phyloP scores from a whole-genome alignment of 2,113 vertebrate species.

The Plecturocebus donacophilus region DNA sequence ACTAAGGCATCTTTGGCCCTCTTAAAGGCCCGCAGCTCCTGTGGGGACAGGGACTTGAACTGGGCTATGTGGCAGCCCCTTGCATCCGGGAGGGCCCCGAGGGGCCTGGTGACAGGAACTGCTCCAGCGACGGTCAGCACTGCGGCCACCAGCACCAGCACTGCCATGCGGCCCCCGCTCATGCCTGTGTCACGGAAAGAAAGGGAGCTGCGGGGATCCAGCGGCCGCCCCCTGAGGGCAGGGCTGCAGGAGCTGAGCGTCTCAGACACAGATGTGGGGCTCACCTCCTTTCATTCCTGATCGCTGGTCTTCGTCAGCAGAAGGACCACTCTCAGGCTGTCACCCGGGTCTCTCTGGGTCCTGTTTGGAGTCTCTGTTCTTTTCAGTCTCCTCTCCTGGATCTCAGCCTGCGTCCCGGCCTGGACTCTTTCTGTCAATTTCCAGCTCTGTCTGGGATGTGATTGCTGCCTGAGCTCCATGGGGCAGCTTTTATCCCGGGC shows the following conservation, averaged over 20 bases:
- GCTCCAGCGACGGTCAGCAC: neutral
- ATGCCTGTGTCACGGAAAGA: neutral
- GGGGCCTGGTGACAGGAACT: neutral
- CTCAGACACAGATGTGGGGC: neutral
- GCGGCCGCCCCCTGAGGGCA: neutral
- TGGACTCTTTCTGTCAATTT: accelerated
- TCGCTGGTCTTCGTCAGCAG: neutral
- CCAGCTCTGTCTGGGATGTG: accelerated
- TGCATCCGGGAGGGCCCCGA: neutral
- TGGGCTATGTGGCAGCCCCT: slow-evolving; percentile 66
- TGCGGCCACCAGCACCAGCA: neutral
- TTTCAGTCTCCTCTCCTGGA: neutral
- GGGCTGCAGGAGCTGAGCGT: neutral
- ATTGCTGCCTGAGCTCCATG: neutral
- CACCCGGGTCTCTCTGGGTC: neutral
- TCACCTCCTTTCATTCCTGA: neutral
- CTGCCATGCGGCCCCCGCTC: accelerated
- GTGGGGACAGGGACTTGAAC: slow-evolving; percentile 55
- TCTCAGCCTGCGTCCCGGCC: neutral
- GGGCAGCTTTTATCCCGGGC: slow-evolving; percentile 14
- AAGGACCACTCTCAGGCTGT: neutral
- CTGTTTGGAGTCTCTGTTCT: neutral
- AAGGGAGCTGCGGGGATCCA: neutral
- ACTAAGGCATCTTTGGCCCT: slow-evolving; percentile 70
- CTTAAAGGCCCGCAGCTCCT: slow-evolving; percentile 38